These are phyloP conservation scores for Ceriagrion tenellum DNA, from an alignment of 2,888 invertebrate genomes.

Conservation along the genomic window DNA sequence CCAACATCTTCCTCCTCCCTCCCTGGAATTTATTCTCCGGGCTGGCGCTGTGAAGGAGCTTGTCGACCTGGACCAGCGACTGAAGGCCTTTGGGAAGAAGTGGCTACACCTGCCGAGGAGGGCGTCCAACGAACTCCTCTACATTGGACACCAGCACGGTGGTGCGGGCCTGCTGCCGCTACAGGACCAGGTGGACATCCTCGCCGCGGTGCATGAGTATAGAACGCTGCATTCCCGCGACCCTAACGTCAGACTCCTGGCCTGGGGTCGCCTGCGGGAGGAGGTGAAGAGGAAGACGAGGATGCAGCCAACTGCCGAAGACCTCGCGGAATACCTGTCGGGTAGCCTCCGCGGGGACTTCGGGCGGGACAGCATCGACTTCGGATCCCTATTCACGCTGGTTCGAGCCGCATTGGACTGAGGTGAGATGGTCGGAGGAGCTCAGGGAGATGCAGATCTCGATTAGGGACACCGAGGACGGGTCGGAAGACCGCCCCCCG, in stretches of 20 bases:
- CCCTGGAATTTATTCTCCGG: constrained; percentile 73
- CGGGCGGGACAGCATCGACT: constrained; percentile 70
- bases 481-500: neutral
- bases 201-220: constrained; percentile 74
- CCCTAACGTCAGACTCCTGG: constrained; percentile 71
- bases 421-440: neutral
- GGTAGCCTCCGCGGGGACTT: constrained; percentile 72
- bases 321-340: constrained; percentile 73
- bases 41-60: constrained; percentile 73
- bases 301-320: constrained; percentile 69
- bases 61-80: constrained; percentile 73
- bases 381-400: constrained; percentile 58
- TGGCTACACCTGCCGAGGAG: constrained; percentile 75
- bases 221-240: constrained; percentile 73
- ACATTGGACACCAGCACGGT: constrained; percentile 71
- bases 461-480: constrained; percentile 30
- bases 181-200: constrained; percentile 73
- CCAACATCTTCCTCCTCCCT: constrained; percentile 72
- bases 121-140: constrained; percentile 73
- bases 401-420: neutral
- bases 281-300: constrained; percentile 71
- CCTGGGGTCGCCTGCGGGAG: constrained; percentile 70
- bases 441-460: constrained; percentile 19
- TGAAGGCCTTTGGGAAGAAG: constrained; percentile 72
- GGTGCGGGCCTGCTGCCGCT: constrained; percentile 74